Evolutionary conservation across 2,888 invertebrate species (phyloP), one percentile per base, ranked within the genome.

Genomic region (Amblyjoppa proteus): DNA sequence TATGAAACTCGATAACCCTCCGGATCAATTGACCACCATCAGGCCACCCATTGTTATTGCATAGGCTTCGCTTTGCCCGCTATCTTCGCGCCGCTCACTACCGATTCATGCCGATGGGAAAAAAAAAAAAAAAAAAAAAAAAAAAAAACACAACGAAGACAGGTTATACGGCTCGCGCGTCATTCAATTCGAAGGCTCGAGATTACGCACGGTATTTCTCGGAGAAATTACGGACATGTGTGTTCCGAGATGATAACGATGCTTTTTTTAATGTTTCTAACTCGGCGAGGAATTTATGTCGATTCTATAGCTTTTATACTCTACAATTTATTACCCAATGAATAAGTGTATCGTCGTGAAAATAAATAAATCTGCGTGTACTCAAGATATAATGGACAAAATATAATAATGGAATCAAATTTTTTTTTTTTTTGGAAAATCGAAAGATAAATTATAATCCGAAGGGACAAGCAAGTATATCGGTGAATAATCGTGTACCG

Each of bases 1-100:
- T 87, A 83, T 71, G 76, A 85, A 86, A 84, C 86, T 81, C 75
- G 51, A 78, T 82, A 81, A 78, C 73, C 68, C 58, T 61, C 77
- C 83, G 38, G 76, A 77, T 74, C 73, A 85, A 85, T 87, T 77
- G 76, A 80, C 69, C 76, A 71, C 56, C 56, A 85, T 80, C 87
- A 75, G 61, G 61, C 71, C 66, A 71, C 28, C 71, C 45, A 84
- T 82, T 75, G 70, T 38, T 56, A 75, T 20, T 34, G n/a, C 25
- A 31, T 11, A 56, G 58, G 69, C 41, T 64, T 56, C n/a, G n/a
- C 45, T 28, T 41, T 41, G 16, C 45, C 74, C 61, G 49, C 41
- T 58, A 74, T n/a, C 61, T n/a, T 45, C 28, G 11, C 74, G 58
- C 11, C 31, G 45, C 73, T 49, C 45, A n/a, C 51, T 56, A 20